Evolutionary conservation across 1,140 invertebrate genomes (phyloP).

Genomic region (Drosophila orena): DNA sequence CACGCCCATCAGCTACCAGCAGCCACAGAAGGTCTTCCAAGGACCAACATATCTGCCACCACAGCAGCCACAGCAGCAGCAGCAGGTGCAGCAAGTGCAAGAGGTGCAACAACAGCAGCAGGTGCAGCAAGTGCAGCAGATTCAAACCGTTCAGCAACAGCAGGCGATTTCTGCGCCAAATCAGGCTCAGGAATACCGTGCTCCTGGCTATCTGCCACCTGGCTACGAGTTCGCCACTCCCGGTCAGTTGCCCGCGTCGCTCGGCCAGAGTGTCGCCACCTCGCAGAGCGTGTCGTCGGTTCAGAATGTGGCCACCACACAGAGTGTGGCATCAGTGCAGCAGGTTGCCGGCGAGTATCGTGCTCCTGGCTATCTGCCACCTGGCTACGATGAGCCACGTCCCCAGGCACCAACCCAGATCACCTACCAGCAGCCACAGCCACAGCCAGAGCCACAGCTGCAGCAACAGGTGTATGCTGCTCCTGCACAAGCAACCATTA

Average conservation of each 20-base stretch:
- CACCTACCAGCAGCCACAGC: slow-evolving; percentile 12
- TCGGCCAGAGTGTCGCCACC: slow-evolving; percentile 13
- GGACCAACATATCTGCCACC: slow-evolving; percentile 40
- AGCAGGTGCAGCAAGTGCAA: slow-evolving; percentile 21
- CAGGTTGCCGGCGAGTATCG: slow-evolving; percentile 38
- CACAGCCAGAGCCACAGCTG: background rate
- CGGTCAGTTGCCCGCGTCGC: slow-evolving; percentile 44
- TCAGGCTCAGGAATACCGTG: slow-evolving; percentile 17
- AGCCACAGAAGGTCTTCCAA: slow-evolving; percentile 32
- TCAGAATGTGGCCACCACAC: slow-evolving; percentile 12
- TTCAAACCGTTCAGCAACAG: slow-evolving; percentile 4
- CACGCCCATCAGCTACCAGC: slow-evolving; percentile 19
- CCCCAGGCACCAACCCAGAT: slow-evolving; percentile 31
- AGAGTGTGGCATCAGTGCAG: slow-evolving; percentile 13
- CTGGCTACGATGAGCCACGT: slow-evolving; percentile 56
- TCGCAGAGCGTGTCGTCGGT: slow-evolving; percentile 17
- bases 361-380: slow-evolving; percentile 66
- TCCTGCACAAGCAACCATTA: slow-evolving; percentile 27
- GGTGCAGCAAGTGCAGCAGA: slow-evolving; percentile 22
- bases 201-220: slow-evolving; percentile 56
- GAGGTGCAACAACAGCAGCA: slow-evolving; percentile 21
- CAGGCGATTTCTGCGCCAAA: slow-evolving; percentile 10
- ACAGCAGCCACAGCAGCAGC: slow-evolving; percentile 8
- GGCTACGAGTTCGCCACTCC: slow-evolving; percentile 63
- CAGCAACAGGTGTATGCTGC: slow-evolving; percentile 30